Evolutionary conservation across 2,888 invertebrate species (phyloP), one percentile per base, ranked within the genome.

Genomic region (Papilio demoleus): DNA sequence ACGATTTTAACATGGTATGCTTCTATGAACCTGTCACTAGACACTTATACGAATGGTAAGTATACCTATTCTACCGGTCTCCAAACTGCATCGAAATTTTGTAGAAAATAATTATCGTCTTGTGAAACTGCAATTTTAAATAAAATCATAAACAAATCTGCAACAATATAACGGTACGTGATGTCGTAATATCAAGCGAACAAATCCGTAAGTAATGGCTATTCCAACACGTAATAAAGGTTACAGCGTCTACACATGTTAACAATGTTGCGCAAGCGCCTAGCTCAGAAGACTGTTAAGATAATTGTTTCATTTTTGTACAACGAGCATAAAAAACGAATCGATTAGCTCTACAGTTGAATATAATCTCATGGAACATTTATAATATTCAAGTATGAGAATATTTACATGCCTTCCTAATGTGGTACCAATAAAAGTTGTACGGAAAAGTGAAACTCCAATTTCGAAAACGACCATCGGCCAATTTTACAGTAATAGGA

Each of bases 331-430:
- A 65, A 66, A 45, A 24, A 66, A 68, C 60, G 60, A 72, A 74
- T 72, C 71, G 70, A 75, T 75, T 75, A 58, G 73, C 65, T 71
- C 56, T 69, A 68, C 69, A 47, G 50, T 70, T 69, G 47, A 53
- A 66, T 36, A 60, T 27, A 58, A 40, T n/a, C 40, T 40, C 56
- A 14, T 56, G 40, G 24, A 65, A 56, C 31, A 64, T 27, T 38
- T 22, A 53, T 50, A 50, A 31, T 56, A 11, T 56, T 31, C 17
- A 17, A n/a, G 53, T 53, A 1, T 53, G 31, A 31, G 17, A n/a
- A 31, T 3, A 17, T 31, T 31, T 56, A 17, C n/a, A 31, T 27
- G 27, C 14, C n/a, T 50, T 53, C n/a, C 3, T 31, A 31, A 31
- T 31, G 31, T 6, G 3, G 31, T 4, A 31, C 6, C 4, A 31